Conservation (phyloP, 2,113 vertebrate genomes). For the Gymnogyps californianus region DNA sequence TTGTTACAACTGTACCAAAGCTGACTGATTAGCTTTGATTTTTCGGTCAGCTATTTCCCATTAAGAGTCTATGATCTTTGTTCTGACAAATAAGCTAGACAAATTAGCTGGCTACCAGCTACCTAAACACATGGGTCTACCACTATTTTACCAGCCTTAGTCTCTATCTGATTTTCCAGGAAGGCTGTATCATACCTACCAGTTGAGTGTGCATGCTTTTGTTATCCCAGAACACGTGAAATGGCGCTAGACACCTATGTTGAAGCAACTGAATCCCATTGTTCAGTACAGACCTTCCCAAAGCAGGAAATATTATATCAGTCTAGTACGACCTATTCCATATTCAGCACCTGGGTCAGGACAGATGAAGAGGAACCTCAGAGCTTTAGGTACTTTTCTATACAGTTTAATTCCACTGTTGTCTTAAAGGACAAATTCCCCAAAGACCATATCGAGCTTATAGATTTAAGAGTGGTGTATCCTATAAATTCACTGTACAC, state of each 20-base stretch:
- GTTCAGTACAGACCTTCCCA: neutral
- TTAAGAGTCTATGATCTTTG: neutral
- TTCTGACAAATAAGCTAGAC: neutral
- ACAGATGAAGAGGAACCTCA: neutral
- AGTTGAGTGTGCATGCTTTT: fast-evolving
- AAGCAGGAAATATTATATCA: neutral
- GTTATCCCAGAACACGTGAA: neutral
- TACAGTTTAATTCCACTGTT: neutral
- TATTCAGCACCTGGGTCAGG: neutral
- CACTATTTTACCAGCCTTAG: neutral
- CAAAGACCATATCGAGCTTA: neutral
- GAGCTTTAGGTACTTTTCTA: neutral
- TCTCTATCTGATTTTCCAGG: neutral
- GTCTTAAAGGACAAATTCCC: neutral
- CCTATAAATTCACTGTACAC: neutral
- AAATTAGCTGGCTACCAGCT: neutral
- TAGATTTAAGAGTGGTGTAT: neutral
- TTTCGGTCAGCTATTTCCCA: neutral
- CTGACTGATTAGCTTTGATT: neutral
- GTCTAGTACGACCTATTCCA: neutral
- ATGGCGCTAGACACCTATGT: neutral
- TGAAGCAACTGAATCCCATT: neutral
- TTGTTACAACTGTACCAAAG: neutral
- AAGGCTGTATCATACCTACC: neutral
- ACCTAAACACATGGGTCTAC: fast-evolving